Evolutionary conservation across 2,113 vertebrate genomes (phyloP).

Genomic region (Hypomesus transpacificus): DNA sequence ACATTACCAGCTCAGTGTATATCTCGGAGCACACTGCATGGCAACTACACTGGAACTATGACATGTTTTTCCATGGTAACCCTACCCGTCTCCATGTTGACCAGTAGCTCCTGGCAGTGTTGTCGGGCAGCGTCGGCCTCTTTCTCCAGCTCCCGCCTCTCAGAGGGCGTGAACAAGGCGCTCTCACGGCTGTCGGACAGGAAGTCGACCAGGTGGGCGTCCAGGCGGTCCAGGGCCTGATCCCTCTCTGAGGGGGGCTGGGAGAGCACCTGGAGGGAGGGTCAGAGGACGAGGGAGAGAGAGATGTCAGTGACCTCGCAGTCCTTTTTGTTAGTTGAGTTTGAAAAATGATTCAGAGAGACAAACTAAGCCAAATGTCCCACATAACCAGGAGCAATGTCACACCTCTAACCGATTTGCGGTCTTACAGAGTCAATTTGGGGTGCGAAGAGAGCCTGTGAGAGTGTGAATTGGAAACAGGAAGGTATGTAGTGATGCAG

Average conservation of each 20-base stretch:
- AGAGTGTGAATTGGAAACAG: not conserved
- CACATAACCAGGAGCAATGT: no score
- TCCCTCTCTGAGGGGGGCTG: constrained; percentile 78
- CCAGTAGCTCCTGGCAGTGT: constrained; percentile 82
- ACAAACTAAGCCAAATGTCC: no score
- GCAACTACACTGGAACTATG: no score
- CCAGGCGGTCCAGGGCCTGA: constrained; percentile 81
- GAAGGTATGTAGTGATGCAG: not conserved
- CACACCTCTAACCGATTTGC: no score
- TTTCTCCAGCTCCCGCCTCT: constrained; percentile 80
- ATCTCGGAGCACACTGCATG: no score
- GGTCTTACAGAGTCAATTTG: not conserved
- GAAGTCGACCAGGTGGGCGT: constrained; percentile 85
- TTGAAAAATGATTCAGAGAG: not conserved
- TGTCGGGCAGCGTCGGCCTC: constrained; percentile 82
- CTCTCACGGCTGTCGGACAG: constrained; percentile 89
- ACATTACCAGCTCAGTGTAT: no score
- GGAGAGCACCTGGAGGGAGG: constrained; percentile 74
- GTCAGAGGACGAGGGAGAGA: not conserved
- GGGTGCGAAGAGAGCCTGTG: not conserved
- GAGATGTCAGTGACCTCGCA: not conserved
- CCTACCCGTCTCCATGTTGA: constrained; percentile 88
- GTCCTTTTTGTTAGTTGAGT: not conserved
- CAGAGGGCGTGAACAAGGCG: constrained; percentile 78
- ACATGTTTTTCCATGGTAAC: not conserved